A percentile compares a stretch with the other conserved stretches of the same genome.
Evolutionary conservation across 53 echinoderm and acorn worm species (phyloP).

Genomic region (Crossaster papposus): DNA sequence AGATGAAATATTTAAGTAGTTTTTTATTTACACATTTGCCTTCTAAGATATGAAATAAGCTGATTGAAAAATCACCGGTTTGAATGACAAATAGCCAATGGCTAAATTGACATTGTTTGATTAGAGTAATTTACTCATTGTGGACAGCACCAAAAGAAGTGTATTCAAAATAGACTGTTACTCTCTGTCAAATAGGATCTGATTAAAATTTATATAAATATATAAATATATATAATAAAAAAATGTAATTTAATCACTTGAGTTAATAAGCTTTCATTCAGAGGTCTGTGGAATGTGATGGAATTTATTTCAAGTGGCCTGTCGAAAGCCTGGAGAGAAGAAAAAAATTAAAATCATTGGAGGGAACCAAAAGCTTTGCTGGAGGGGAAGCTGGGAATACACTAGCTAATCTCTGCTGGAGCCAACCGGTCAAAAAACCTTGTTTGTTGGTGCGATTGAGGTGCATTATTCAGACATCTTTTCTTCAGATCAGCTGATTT

Average conservation of each 20-base stretch:
- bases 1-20: not conserved
- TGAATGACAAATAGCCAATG: slow-evolving; percentile 51
- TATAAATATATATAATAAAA: too few species aligned
- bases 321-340: slow-evolving; percentile 37
- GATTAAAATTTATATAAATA: too few species aligned
- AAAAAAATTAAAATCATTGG: slow-evolving; percentile 51
- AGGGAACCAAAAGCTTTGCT: slow-evolving; percentile 51
- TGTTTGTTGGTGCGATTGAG: slow-evolving; percentile 4
- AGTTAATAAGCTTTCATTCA: slow-evolving; percentile 61
- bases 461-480: not conserved
- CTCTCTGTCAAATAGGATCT: slow-evolving; percentile 45
- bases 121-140: slow-evolving; percentile 10
- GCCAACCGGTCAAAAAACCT: not conserved
- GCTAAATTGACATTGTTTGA: slow-evolving; percentile 55
- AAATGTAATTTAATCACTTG: slow-evolving; percentile 64
- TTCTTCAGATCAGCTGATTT: too few species aligned
- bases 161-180: slow-evolving; percentile 48
- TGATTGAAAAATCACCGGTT: slow-evolving; percentile 52
- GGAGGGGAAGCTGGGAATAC: slow-evolving; percentile 40
- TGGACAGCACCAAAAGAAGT: not conserved
- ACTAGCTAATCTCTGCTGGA: slow-evolving; percentile 53
- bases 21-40: not conserved
- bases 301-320: slow-evolving; percentile 58
- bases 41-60: slow-evolving; percentile 41
- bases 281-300: slow-evolving; percentile 36